Evolutionary conservation across 64 coral and sea anemone species (phyloP).

Genomic region (Actinia tenebrosa): DNA sequence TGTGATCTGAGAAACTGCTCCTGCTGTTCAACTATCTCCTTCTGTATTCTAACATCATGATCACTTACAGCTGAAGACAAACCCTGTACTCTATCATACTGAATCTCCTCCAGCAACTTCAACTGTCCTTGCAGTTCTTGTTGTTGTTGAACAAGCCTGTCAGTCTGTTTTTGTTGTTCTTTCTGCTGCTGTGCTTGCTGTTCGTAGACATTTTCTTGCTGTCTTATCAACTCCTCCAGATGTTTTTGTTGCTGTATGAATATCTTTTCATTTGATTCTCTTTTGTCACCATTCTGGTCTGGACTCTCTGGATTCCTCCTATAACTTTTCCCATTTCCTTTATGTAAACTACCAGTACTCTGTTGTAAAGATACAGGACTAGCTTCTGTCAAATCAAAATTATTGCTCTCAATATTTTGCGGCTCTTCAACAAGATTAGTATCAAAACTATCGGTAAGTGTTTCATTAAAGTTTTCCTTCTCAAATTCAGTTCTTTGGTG

Average conservation of each 20-base stretch:
- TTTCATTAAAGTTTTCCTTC: constrained; percentile 11
- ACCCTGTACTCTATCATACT: not conserved
- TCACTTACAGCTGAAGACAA: not conserved
- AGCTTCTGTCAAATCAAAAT: not conserved
- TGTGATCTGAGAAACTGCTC: constrained; percentile 64
- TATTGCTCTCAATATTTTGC: not conserved
- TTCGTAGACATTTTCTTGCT: constrained; percentile 22
- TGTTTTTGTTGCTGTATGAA: constrained; percentile 2
- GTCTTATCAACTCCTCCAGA: constrained; percentile 19
- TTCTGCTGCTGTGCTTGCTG: constrained; percentile 20
- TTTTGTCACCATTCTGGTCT: not conserved
- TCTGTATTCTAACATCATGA: constrained; percentile 50
- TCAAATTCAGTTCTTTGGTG: constrained; percentile 30
- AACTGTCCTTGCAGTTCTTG: constrained; percentile 2
- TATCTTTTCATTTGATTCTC: not conserved
- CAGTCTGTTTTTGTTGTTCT: constrained; percentile 2
- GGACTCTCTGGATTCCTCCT: not conserved
- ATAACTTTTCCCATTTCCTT: not conserved
- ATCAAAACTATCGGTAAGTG: not conserved
- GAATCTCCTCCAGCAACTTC: not conserved
- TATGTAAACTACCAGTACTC: constrained; percentile 17
- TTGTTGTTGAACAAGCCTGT: not conserved
- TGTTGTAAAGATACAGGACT: not conserved
- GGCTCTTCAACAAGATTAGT: not conserved
- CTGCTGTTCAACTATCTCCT: constrained; percentile 76